Evolutionary conservation across 1,140 invertebrate genomes (phyloP).

Genomic region (Scaptomyza hsui): DNA sequence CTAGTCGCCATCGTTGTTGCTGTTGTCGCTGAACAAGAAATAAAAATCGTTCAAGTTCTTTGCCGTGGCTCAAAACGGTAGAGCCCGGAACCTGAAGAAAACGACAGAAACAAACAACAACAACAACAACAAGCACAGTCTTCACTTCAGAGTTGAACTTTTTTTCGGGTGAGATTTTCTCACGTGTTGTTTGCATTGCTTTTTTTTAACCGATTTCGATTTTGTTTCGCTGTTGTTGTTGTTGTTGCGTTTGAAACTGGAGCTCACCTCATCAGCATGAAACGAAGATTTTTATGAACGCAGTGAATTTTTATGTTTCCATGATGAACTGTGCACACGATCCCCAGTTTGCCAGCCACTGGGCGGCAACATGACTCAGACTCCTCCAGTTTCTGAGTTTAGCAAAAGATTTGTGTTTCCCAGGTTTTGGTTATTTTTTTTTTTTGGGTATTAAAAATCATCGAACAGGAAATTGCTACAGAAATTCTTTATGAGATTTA

Average conservation of each 20-base stretch:
- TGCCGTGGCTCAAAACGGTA: slow-evolving; percentile 41
- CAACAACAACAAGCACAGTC: slow-evolving; percentile 1
- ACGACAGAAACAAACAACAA: too few species aligned
- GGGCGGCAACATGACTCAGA: slow-evolving; percentile 77
- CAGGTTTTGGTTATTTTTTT: slow-evolving; percentile 27
- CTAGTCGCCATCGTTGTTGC: slow-evolving; percentile 60
- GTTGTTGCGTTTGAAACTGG: slow-evolving; percentile 67
- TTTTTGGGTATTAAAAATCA: slow-evolving; percentile 54
- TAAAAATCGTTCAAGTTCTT: slow-evolving; percentile 82
- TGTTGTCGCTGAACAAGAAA: slow-evolving; percentile 74
- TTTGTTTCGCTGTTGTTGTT: slow-evolving; percentile 56
- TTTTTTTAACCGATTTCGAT: slow-evolving; percentile 60
- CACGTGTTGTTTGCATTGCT: slow-evolving; percentile 82
- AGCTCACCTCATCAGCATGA: slow-evolving; percentile 77
- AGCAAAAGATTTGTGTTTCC: slow-evolving; percentile 59
- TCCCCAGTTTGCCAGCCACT: slow-evolving; percentile 37
- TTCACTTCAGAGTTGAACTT: slow-evolving; percentile 25
- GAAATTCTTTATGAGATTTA: slow-evolving; percentile 80
- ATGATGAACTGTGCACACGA: slow-evolving; percentile 80
- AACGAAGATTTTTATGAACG: slow-evolving; percentile 78
- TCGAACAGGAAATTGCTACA: slow-evolving; percentile 79
- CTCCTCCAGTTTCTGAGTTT: slow-evolving; percentile 21
- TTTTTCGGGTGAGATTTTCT: slow-evolving; percentile 75
- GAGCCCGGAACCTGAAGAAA: slow-evolving; percentile 30
- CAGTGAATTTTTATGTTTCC: slow-evolving; percentile 81